These are phyloP conservation scores for Rhynchopsitta pachyrhyncha DNA, from an alignment of 2,113 vertebrate genomes.

Conservation along the genomic window DNA sequence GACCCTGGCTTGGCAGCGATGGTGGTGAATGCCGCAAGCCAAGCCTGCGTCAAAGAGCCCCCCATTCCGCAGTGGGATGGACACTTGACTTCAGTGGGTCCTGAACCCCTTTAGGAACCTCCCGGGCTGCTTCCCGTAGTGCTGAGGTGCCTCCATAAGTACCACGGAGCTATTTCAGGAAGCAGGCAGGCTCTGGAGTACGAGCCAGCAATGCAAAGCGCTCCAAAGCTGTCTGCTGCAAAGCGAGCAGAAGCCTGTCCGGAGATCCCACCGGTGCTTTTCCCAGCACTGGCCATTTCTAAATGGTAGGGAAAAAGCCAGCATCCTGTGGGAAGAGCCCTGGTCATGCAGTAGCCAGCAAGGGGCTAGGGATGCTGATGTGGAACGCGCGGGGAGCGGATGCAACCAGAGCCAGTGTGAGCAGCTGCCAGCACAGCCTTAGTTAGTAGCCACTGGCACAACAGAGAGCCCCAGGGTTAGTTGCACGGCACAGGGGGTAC, in stretches of 20 bases:
- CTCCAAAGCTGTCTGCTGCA: neutral
- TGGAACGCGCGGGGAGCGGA: accelerated
- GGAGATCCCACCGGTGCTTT: accelerated
- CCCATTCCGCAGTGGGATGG: accelerated
- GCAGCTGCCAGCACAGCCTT: neutral
- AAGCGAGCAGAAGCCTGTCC: neutral
- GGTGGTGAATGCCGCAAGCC: accelerated
- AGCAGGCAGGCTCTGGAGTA: neutral
- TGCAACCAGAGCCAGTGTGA: neutral
- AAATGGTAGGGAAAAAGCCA: neutral
- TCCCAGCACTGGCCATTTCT: accelerated
- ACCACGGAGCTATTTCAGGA: slow-evolving; percentile 29
- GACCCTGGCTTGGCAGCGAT: neutral
- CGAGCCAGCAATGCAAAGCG: neutral
- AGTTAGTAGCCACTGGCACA: neutral
- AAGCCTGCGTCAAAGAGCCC: neutral
- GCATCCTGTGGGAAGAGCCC: neutral
- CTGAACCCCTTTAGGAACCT: neutral
- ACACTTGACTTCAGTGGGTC: neutral
- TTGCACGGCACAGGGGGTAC: neutral
- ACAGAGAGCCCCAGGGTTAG: neutral
- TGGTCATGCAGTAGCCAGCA: neutral
- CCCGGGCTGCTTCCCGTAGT: neutral
- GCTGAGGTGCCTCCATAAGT: neutral
- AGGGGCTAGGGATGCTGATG: neutral